Base-by-base conservation (phyloP, 2,113 vertebrate genomes). In the Marmota monax region DNA sequence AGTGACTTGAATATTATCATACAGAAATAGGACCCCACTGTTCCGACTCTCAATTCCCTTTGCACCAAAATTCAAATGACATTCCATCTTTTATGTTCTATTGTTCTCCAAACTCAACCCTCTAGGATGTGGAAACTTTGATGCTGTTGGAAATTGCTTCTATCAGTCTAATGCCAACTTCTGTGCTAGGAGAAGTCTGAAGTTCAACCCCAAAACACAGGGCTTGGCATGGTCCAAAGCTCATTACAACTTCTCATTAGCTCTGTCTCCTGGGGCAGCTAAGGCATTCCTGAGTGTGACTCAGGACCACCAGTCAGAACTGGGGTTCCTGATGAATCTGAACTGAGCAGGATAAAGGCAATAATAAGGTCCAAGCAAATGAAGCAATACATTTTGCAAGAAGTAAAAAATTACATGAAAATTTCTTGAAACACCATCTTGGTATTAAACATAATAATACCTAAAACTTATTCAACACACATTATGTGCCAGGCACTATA, bases 191-290 rank as follows among this genome's bases (percentile, higher is more conserved):
- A 97, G 96, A 97, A 93, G 82, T 91, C 77, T 95, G 91, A 96
- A 94, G 97, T 96, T 94, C 97, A 95, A 95, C 92, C 76, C 96
- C 22, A 89, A 96, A 97, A 95, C 82, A 96, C 93, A 97, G 73
- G 84, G 84, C 53, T 95, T 95, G 94, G 97, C 96, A 84, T 9
- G 7, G 95, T 32, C 82, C 34, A 90, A 56, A 88, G 90, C 97
- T 97, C 95, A 96, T 97, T 96, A 96, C 95, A 95, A 90, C 94
- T 98, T 96, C 97, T 97, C 95, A 97, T 94, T 96, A 93, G 97
- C 17, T 91, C 89, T 80, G 79, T 79, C 94, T 96, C 93, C 86
- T 89, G 96, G 92, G 84, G 91, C 88, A 70, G n/a, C 91, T 11
- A 76, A 48, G 85, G 94, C 92, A 96, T 98, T 97, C 93, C 94